A percentile compares a stretch with the other conserved stretches of the same genome.
phyloP scores from a whole-genome alignment of 2,113 vertebrate genomes.

The Pogonocichla stellata region DNA sequence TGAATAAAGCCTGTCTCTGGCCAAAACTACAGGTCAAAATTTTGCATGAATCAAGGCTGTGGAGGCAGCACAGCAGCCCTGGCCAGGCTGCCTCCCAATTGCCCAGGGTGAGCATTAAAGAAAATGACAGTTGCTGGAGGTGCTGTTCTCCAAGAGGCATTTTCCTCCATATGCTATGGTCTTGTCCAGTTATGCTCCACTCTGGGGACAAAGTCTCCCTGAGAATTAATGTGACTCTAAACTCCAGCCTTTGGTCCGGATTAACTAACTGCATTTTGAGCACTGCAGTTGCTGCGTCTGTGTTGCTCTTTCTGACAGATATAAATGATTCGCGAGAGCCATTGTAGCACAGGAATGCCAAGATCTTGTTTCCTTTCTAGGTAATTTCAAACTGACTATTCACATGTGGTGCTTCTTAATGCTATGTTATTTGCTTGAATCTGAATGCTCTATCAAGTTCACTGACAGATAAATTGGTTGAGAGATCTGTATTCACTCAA shows the following conservation, averaged over 20 bases:
- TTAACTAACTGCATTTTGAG: background rate
- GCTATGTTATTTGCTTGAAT: background rate
- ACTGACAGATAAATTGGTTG: background rate
- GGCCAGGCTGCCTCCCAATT: background rate
- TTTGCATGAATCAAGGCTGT: background rate
- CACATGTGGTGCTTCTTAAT: background rate
- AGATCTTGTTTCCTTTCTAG: background rate
- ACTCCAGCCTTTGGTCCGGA: background rate
- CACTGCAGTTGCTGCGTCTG: background rate
- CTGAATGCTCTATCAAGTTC: background rate
- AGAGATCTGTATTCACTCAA: background rate
- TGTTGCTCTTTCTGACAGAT: background rate
- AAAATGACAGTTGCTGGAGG: constrained; percentile 54
- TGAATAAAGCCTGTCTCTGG: background rate
- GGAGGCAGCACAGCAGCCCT: background rate
- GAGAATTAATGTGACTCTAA: background rate
- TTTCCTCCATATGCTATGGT: constrained; percentile 54
- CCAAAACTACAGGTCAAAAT: background rate
- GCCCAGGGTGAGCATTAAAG: constrained; percentile 35
- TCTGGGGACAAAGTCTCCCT: background rate
- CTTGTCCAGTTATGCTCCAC: constrained; percentile 34
- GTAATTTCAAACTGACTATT: background rate
- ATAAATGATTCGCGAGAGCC: background rate
- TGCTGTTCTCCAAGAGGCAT: background rate
- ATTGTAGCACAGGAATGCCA: background rate